Evolutionary conservation across 2,888 invertebrate species (phyloP).

Genomic region (Alentia gelatinosa): DNA sequence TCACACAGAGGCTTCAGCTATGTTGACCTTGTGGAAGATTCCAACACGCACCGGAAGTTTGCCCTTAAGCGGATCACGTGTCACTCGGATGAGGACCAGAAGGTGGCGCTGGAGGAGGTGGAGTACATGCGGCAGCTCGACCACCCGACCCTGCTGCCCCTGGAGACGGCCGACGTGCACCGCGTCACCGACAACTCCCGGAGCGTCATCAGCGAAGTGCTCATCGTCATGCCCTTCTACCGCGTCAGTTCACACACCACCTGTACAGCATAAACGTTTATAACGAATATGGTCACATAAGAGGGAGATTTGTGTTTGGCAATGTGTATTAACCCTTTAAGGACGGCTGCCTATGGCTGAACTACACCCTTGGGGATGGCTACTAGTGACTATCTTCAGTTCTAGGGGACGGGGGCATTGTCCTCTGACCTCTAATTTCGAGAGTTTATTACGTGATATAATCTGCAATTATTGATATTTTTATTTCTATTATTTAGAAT

Average conservation of each 20-base stretch:
- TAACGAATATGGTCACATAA: too few species aligned
- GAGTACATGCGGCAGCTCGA: conserved; percentile 87
- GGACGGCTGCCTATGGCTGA: too few species aligned
- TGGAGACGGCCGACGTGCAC: conserved; percentile 85
- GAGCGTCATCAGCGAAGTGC: conserved; percentile 85
- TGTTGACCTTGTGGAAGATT: conserved; percentile 88
- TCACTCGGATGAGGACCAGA: conserved; percentile 89
- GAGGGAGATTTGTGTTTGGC: too few species aligned
- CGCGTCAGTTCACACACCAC: conserved; percentile 82
- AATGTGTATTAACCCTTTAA: too few species aligned
- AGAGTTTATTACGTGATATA: too few species aligned
- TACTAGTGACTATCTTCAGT: too few species aligned
- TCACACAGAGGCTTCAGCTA: conserved; percentile 89
- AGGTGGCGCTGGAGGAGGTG: conserved; percentile 86
- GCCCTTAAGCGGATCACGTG: conserved; percentile 91
- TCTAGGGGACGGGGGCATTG: too few species aligned
- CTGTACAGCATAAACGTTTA: too few species aligned
- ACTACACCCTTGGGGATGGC: too few species aligned
- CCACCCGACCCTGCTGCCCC: conserved; percentile 88
- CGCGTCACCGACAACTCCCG: conserved; percentile 76
- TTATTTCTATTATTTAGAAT: too few species aligned
- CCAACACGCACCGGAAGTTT: conserved; percentile 85
- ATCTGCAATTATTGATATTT: too few species aligned
- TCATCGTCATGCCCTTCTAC: conserved; percentile 89
- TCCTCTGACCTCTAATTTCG: too few species aligned